Evolutionary conservation across 2,797 vertebrate species (phyloP), one percentile per base, ranked within the genome.

Genomic region (Austrolebias charrua): DNA sequence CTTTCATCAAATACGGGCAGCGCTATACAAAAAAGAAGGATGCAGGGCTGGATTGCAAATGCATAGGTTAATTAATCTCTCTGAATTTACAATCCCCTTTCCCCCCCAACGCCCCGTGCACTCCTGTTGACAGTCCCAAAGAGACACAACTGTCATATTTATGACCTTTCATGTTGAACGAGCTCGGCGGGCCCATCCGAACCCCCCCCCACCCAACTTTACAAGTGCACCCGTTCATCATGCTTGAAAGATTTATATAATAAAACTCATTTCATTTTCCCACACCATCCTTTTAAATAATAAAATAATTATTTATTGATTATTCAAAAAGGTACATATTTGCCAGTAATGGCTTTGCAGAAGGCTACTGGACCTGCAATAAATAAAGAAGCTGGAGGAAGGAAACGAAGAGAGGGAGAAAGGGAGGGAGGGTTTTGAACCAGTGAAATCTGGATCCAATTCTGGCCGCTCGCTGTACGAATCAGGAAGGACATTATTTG

Each of bases 251-350:
- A 96, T 97, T 95, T 95, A 94, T 95, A 91, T 93, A 95, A 96
- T 95, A 92, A 93, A 92, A 95, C 92, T 80, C 85, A 90, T 88
- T 89, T 90, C 85, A 83, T 84, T 81, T 81, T 24, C 82, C 44
- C 93, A 91, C 93, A 93, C 91, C 90, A 94, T 94, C 90, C 92
- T 92, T 93, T 94, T 95, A 95, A 97, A 97, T 97, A 97, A 96
- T 96, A 94, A 94, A 95, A 96, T 95, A 95, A 95, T 96, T 95
- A 96, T 98, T 97, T 98, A 96, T 97, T 96, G 95, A 98, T 98
- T 95, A 95, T 93, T 92, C 93, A 92, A 93, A 94, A 95, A 93
- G 94, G 93, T 94, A 95, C 94, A 94, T 95, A 88, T 90, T 87
- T 80, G 80, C 71, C 31, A 76, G 86, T 91, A 91, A 92, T 92